These are phyloP conservation scores for Copidosoma floridanum DNA, from an alignment of 1,140 invertebrate genomes.

Conservation along the genomic window DNA sequence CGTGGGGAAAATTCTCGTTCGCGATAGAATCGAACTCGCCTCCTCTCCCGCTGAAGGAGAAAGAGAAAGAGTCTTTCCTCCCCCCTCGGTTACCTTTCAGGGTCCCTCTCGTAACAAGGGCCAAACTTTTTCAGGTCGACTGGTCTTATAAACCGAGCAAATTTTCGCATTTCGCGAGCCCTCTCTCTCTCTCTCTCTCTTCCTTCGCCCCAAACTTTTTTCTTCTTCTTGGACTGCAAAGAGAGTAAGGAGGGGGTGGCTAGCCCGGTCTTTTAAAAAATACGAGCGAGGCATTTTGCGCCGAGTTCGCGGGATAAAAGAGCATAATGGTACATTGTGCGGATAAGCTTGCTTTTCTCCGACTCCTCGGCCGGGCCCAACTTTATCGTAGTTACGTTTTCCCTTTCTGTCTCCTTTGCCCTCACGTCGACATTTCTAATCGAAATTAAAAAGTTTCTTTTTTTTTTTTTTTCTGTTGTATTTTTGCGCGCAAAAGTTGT, in stretches of 20 bases:
- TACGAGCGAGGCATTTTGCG: neutral
- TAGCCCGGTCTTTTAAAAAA: neutral
- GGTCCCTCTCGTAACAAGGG: conserved; percentile 16
- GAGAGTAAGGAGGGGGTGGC: too few species aligned
- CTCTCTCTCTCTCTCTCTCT: too few species aligned
- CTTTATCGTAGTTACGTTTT: conserved; percentile 11
- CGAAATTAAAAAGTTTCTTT: too few species aligned
- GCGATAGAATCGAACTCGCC: conserved; percentile 19
- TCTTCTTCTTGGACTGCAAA: neutral
- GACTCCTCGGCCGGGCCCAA: too few species aligned
- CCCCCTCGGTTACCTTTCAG: conserved; percentile 8
- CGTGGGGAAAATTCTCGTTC: conserved; percentile 2
- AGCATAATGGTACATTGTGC: neutral
- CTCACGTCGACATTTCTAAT: too few species aligned
- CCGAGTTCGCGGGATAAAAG: neutral
- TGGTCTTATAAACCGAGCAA: neutral
- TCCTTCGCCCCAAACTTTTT: neutral
- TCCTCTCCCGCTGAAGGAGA: too few species aligned
- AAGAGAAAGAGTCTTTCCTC: too few species aligned
- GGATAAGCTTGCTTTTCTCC: neutral
- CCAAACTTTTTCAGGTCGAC: conserved; percentile 2
- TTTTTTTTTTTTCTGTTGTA: too few species aligned
- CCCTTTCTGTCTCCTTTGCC: too few species aligned
- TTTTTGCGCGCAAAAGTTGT: too few species aligned
- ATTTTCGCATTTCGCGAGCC: conserved; percentile 18